Evolutionary conservation across 2,113 vertebrate species (phyloP), one percentile per base, ranked within the genome.

Genomic region (Clupea harengus): DNA sequence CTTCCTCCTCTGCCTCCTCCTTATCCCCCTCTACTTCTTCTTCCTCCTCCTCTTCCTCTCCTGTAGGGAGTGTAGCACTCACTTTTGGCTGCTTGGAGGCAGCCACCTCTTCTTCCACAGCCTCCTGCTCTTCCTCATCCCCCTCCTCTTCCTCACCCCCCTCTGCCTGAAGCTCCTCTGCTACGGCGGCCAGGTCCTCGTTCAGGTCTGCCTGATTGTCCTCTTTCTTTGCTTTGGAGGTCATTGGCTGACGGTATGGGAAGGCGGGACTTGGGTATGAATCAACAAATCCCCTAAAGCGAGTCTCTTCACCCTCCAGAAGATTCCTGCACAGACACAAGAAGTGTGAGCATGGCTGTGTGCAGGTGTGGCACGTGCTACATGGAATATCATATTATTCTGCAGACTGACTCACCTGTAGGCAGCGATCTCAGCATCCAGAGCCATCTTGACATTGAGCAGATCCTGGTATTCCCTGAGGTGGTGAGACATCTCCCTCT

Each of bases 291-390:
- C 93, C 93, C 92, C 94, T 97, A 89, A 98, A 97, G 88, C 96
- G 95, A 8, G 93, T 98, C 92, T 99, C 97, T 91, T 98, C 97
- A 0, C 97, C 97, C 89, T 99, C 97, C 94, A 99, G 94, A 86
- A 98, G 95, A 91, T 99, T 98, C 95, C 97, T 99, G 91, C 22
- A 86, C 84, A 87, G 17, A 85, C 89, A 87, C 89, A 47, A 45
- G 85, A 67, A 22, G 60, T 67, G 1, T 22, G 60, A 22, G 10
- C 8, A n/a, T 22, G 25, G 4, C 60, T 67, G 11, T 49, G 47
- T 9, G 10, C 20, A 57, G 1, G 39, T 39, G 54, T 50, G 17
- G 39, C 39, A 39, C 39, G 39, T 2, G 39, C 39, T 9, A 49
- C 39, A 39, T 39, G 39, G 39, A 39, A 49, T 11, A 49, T 11